phyloP scores from a whole-genome alignment of 2,797 vertebrate genomes.

The Lagodon rhomboides region DNA sequence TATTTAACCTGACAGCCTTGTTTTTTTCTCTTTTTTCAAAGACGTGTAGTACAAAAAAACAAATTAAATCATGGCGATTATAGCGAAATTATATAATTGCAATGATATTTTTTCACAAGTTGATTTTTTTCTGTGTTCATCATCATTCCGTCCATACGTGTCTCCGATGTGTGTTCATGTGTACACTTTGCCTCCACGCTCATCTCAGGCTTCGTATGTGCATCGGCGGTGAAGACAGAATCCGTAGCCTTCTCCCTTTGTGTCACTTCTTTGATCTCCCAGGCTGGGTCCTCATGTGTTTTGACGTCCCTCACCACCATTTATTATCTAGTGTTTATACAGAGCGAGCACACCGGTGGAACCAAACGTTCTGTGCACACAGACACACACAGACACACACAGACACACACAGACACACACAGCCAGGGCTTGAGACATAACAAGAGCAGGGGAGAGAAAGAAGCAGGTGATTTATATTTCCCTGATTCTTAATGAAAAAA shows the following conservation, averaged over 20 bases:
- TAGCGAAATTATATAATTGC: background rate
- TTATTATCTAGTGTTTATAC: slow-evolving; percentile 74
- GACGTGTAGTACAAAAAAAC: background rate
- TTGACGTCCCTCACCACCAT: slow-evolving; percentile 70
- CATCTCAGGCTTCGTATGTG: background rate
- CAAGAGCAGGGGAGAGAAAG: slow-evolving; percentile 50
- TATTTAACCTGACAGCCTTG: background rate
- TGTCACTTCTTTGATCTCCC: slow-evolving; percentile 63
- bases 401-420: slow-evolving; percentile 55
- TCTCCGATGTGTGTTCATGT: slow-evolving; percentile 7
- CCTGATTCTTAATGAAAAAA: background rate
- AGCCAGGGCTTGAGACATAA: slow-evolving; percentile 64
- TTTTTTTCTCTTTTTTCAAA: background rate
- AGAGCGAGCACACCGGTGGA: slow-evolving; percentile 55
- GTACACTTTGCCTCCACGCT: background rate
- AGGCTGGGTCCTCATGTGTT: slow-evolving; percentile 59
- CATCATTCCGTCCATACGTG: background rate
- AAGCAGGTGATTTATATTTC: slow-evolving; percentile 1
- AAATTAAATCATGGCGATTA: background rate
- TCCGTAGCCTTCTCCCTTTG: slow-evolving; percentile 29
- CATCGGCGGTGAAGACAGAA: slow-evolving; percentile 26
- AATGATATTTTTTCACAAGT: background rate
- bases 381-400: slow-evolving; percentile 57
- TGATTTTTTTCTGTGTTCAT: background rate
- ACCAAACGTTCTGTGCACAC: slow-evolving; percentile 54